Conservation (phyloP, 1,140 invertebrate genomes). For the Rhizoglyphus robini region DNA sequence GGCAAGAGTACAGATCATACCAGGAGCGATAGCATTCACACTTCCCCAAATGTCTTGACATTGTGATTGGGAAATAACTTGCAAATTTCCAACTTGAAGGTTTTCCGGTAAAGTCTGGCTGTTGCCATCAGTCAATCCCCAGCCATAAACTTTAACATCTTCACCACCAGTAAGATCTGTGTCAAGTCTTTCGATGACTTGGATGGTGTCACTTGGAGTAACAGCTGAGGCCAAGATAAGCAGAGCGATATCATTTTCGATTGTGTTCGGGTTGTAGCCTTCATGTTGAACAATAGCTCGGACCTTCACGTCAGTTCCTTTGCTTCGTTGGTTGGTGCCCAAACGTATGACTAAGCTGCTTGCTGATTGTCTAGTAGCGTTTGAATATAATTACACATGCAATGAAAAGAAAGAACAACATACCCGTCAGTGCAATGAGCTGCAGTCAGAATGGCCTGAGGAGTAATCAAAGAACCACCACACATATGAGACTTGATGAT, state of each 20-base stretch:
- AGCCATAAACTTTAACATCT: slow-evolving; percentile 6
- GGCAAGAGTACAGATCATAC: slow-evolving; percentile 7
- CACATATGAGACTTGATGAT: slow-evolving; percentile 12
- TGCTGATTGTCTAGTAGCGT: neutral
- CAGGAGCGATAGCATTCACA: neutral
- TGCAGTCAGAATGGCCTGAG: slow-evolving; percentile 9
- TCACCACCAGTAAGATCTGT: neutral
- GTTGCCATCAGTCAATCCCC: slow-evolving; percentile 6
- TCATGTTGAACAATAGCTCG: neutral
- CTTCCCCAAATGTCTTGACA: slow-evolving; percentile 1
- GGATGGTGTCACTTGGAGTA: neutral
- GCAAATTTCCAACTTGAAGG: neutral
- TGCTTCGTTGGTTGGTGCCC: neutral
- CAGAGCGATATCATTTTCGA: slow-evolving; percentile 3
- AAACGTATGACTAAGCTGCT: neutral
- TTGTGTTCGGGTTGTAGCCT: neutral
- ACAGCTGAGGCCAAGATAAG: neutral
- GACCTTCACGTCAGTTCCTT: neutral
- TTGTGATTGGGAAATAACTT: neutral
- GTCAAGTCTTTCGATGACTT: neutral
- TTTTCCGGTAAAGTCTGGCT: neutral
- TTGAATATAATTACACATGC: neutral
- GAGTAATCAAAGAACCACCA: slow-evolving; percentile 11
- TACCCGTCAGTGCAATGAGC: slow-evolving; percentile 15
- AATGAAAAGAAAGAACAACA: neutral